A percentile compares a stretch with the other conserved stretches of the same genome.
These are phyloP conservation scores for Limnephilus auricula DNA, from an alignment of 2,888 invertebrate genomes.

Conservation along the genomic window DNA sequence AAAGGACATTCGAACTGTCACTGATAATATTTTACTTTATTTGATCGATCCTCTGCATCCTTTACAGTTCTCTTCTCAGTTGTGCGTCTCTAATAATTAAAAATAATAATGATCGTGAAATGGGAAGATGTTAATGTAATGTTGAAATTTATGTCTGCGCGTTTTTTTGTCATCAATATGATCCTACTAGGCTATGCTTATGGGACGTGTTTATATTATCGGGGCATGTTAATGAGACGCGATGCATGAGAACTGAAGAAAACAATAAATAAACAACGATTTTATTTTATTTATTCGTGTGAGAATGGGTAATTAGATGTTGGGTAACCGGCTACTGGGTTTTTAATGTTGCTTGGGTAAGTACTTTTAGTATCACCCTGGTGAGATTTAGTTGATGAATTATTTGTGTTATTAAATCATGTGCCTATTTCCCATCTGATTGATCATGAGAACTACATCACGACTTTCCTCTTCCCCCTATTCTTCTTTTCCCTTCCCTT, in stretches of 20 bases:
- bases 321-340: neutral
- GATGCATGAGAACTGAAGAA: neutral
- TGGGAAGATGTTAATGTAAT: slow-evolving; percentile 34
- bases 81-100: neutral
- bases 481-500: neutral
- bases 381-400: neutral
- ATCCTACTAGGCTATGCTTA: neutral
- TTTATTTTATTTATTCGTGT: neutral
- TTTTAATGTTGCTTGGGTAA: neutral
- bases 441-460: neutral
- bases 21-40: neutral
- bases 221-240: slow-evolving; percentile 11
- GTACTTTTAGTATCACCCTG: neutral
- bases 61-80: neutral
- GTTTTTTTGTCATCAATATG: slow-evolving; percentile 35
- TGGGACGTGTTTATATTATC: slow-evolving; percentile 8
- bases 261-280: neutral
- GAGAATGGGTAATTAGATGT: neutral
- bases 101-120: slow-evolving; percentile 5
- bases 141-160: neutral
- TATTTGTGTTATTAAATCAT: neutral
- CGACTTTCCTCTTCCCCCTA: neutral
- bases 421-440: too few species aligned
- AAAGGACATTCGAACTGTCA: neutral
- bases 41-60: neutral